Evolutionary conservation across 2,888 invertebrate species (phyloP).

Genomic region (Parnassius mnemosyne): DNA sequence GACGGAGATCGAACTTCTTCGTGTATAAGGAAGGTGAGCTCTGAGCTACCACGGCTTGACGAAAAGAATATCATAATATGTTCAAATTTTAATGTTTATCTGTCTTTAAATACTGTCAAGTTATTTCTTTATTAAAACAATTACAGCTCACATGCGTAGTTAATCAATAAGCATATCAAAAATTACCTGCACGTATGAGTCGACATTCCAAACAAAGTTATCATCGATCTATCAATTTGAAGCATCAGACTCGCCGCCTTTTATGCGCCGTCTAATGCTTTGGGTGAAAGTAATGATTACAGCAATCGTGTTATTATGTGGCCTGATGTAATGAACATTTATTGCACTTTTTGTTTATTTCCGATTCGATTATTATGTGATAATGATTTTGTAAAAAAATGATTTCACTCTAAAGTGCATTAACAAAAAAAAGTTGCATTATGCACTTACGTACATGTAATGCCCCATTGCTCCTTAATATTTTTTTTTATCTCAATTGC

Average conservation of each 20-base stretch:
- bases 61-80: too few relatives aligned
- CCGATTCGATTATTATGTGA: constrained; percentile 34
- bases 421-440: background rate
- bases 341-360: constrained; percentile 37
- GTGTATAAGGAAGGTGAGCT: too few relatives aligned
- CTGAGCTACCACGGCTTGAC: too few relatives aligned
- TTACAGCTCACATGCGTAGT: background rate
- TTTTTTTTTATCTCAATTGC: background rate
- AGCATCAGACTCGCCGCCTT: constrained; percentile 45
- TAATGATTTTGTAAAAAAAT: constrained; percentile 9
- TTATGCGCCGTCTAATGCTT: constrained; percentile 48
- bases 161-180: constrained; percentile 8
- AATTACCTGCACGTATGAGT: constrained; percentile 26
- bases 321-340: constrained; percentile 65
- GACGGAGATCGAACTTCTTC: too few relatives aligned
- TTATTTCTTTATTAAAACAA: too few relatives aligned
- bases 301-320: constrained; percentile 67
- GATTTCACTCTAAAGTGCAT: background rate
- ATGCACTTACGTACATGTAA: too few relatives aligned
- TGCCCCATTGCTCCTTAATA: background rate
- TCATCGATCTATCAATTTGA: constrained; percentile 38
- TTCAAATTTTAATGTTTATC: too few relatives aligned
- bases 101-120: too few relatives aligned
- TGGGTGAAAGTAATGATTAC: constrained; percentile 72
- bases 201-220: constrained; percentile 28